These are phyloP conservation scores for Ondatra zibethicus DNA, from an alignment of 2,113 vertebrate species.

Conservation along the genomic window DNA sequence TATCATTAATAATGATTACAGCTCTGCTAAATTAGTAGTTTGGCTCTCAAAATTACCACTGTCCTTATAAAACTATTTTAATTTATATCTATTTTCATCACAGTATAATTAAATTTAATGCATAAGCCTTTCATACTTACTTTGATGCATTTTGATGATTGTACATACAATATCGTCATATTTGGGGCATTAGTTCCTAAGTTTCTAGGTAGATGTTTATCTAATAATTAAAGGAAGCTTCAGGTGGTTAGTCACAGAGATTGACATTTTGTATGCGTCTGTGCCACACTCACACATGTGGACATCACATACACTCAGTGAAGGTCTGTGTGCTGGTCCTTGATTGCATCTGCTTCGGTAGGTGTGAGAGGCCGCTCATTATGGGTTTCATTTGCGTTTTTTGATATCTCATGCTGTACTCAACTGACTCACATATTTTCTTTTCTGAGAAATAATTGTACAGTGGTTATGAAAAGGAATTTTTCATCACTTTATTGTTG, in stretches of 20 bases:
- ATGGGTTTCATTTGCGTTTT: neutral
- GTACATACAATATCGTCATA: neutral
- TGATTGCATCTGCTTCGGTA: neutral
- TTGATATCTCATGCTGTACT: neutral
- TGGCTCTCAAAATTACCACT: slow-evolving; percentile 31
- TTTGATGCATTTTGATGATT: neutral
- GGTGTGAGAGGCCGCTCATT: neutral
- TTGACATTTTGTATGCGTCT: neutral
- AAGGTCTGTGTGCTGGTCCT: neutral
- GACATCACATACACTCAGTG: neutral
- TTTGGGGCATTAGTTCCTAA: neutral
- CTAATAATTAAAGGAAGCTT: slow-evolving; percentile 22
- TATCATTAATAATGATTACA: slow-evolving; percentile 26
- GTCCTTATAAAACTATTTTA: neutral
- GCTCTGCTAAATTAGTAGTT: neutral
- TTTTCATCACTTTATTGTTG: neutral
- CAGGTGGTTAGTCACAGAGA: neutral
- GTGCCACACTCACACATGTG: neutral
- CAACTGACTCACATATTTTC: neutral
- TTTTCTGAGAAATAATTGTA: neutral
- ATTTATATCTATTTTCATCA: slow-evolving; percentile 21
- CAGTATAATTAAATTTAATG: neutral
- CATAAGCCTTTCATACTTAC: neutral
- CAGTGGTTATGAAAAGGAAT: neutral
- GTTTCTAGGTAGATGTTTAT: neutral